These are phyloP conservation scores for Lycaon pictus DNA, from an alignment of 2,113 vertebrate species.

Conservation along the genomic window DNA sequence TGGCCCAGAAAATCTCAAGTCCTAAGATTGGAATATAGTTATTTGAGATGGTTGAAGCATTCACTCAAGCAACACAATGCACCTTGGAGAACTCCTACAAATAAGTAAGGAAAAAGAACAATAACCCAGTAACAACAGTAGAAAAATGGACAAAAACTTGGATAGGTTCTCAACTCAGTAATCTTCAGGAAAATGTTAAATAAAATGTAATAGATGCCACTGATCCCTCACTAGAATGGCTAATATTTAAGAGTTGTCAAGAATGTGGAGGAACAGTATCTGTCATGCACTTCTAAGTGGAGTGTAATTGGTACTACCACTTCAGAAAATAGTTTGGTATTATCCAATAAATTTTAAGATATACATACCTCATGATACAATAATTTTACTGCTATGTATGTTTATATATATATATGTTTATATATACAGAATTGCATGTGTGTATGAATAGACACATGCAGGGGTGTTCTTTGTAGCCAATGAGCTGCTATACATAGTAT, in stretches of 20 bases:
- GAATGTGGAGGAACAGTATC: neutral
- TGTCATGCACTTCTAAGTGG: neutral
- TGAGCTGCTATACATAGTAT: neutral
- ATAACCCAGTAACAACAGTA: neutral
- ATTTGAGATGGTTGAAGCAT: neutral
- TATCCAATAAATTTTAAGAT: neutral
- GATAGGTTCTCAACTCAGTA: neutral
- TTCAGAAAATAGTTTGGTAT: neutral
- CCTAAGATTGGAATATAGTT: neutral
- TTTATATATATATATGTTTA: neutral
- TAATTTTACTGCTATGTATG: neutral
- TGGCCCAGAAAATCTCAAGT: neutral
- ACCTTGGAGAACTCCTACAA: neutral
- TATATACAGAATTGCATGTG: neutral
- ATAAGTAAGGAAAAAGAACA: neutral
- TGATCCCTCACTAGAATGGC: neutral
- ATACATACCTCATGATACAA: neutral
- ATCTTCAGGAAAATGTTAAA: neutral
- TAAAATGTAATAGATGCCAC: neutral
- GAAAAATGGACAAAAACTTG: neutral
- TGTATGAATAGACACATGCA: neutral
- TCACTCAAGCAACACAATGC: neutral
- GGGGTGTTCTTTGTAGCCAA: neutral
- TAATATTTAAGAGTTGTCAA: neutral
- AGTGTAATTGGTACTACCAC: neutral